Conservation (phyloP, 1,140 invertebrate genomes). For the Ctenoplectra terminalis region DNA sequence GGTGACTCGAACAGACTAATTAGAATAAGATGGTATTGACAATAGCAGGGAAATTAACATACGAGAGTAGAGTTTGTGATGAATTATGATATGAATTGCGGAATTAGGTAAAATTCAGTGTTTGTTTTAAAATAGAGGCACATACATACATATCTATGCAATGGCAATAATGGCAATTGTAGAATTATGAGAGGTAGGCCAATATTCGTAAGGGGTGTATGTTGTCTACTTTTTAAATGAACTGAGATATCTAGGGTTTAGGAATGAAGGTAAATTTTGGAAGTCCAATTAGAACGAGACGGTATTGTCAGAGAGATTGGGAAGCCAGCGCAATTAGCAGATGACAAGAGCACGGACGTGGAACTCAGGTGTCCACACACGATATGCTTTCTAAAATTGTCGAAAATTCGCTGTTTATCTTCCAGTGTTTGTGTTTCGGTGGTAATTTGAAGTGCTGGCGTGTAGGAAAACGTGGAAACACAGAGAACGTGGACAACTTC, state of each 20-base stretch:
- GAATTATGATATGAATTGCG: background rate
- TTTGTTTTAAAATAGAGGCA: no score
- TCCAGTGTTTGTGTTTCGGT: slow-evolving; percentile 3
- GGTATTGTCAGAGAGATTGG: background rate
- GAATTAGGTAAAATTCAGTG: background rate
- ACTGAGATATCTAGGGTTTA: background rate
- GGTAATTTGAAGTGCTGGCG: background rate
- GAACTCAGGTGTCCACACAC: background rate
- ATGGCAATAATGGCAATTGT: no score
- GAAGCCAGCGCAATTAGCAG: slow-evolving; percentile 1
- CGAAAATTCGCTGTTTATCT: slow-evolving; percentile 16
- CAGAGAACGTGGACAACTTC: background rate
- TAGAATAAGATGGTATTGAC: background rate
- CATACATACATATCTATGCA: no score
- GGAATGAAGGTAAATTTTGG: background rate
- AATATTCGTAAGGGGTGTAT: background rate
- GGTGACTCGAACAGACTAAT: background rate
- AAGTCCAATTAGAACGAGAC: background rate
- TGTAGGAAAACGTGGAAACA: background rate
- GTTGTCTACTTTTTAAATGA: background rate
- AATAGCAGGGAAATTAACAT: background rate
- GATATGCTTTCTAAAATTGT: slow-evolving; percentile 18
- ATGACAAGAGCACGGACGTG: background rate
- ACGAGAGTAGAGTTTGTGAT: background rate
- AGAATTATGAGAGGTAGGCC: no score